Evolutionary conservation across 2,888 invertebrate genomes (phyloP), one percentile per base, ranked within the genome.

Genomic region (Chloroclystis v-ata): DNA sequence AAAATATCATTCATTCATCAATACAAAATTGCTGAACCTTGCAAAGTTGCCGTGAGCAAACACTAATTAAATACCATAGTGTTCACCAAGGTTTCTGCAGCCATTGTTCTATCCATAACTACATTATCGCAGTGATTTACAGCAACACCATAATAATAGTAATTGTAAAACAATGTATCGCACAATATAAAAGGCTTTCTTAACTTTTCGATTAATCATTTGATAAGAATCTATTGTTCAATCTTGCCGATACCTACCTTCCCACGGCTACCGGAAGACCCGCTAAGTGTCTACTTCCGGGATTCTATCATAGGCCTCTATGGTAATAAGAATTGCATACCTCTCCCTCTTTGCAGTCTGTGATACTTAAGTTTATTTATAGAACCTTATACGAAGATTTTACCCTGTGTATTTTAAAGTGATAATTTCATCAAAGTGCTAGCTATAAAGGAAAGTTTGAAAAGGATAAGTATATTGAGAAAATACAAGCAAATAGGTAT

Each of bases 201-300:
- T 20, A 5, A 4, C 20, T n/a, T n/a, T n/a, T n/a, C n/a, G n/a
- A n/a, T n/a, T n/a, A n/a, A n/a, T n/a, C n/a, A n/a, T 20, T 20
- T 20, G 42, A 40, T 45, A 33, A 16, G n/a, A 16, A 44, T 44
- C 28, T 28, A 30, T 38, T 39, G 42, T 49, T 16, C 39, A 16
- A 37, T 40, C 40, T 20, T 33, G 51, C 58, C 54, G 43, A 50
- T 57, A 35, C 29, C n/a, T n/a, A n/a, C n/a, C 48, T 61, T 65
- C 65, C 60, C 67, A 65, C 61, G 63, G 52, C 56, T 61, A 58
- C 57, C 67, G 71, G 70, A 70, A 69, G 69, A 62, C 54, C 54
- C 44, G 51, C 49, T 56, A 59, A 56, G 58, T 63, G 57, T 58
- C 44, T 42, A 46, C 57, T 70, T 69, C 70, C 69, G 69, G 57